phyloP scores from a whole-genome alignment of 2,888 invertebrate species.

The Smittia aterrima region DNA sequence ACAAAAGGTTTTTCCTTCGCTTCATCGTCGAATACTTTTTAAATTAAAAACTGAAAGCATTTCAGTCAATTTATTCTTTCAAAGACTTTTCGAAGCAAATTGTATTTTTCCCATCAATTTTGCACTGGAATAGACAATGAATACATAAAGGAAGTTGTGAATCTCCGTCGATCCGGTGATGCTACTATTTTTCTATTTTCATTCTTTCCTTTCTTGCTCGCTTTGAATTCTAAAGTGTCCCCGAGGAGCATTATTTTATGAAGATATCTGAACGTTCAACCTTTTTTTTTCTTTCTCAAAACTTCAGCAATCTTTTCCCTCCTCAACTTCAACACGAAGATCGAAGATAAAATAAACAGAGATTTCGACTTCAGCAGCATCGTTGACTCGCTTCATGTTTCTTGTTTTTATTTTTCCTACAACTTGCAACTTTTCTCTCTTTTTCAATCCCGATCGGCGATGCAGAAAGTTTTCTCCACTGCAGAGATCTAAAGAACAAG shows the following conservation, averaged over 20 bases:
- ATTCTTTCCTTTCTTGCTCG: not conserved
- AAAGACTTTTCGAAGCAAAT: not conserved
- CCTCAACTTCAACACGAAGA: not conserved
- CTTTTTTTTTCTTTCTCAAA: not conserved
- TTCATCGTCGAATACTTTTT: too few species aligned
- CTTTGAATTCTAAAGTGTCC: slow-evolving; percentile 32
- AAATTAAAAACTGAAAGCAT: not conserved
- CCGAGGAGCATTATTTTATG: slow-evolving; percentile 43
- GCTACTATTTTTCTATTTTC: not conserved
- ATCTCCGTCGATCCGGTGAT: not conserved
- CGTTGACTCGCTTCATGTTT: not conserved
- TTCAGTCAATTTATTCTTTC: slow-evolving; percentile 21
- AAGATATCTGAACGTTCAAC: slow-evolving; percentile 38
- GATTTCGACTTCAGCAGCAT: not conserved
- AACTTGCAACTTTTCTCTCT: not conserved
- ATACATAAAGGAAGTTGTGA: slow-evolving; percentile 23
- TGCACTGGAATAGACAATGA: slow-evolving; percentile 11
- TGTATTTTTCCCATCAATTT: not conserved
- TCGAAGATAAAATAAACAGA: not conserved
- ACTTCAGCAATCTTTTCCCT: not conserved
- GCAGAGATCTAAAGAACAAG: not conserved
- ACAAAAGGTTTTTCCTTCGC: too few species aligned
- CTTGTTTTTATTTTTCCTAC: not conserved
- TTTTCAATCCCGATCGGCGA: not conserved
- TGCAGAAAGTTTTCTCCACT: not conserved